phyloP scores from a whole-genome alignment of 2,113 vertebrate species.

The Plectropomus leopardus region DNA sequence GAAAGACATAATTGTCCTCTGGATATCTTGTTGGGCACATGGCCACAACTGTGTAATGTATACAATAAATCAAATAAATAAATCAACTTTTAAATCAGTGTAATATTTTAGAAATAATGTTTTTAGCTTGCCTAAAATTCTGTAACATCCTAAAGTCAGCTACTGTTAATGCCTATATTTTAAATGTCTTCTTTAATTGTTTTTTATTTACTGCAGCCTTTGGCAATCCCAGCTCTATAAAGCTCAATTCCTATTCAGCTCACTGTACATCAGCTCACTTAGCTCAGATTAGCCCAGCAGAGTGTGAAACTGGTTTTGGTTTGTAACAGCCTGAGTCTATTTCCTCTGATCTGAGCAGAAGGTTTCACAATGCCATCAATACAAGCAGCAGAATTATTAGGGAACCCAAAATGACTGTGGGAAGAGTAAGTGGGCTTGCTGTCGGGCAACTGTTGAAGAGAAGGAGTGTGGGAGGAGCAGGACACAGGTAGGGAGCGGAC shows the following conservation, averaged over 20 bases:
- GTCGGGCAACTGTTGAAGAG: neutral
- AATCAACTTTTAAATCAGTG: too few relatives aligned
- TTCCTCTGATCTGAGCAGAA: conserved; percentile 1
- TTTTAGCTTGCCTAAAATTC: too few relatives aligned
- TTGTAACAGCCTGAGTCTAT: neutral
- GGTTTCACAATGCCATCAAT: neutral
- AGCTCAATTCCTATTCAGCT: neutral
- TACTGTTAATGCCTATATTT: neutral
- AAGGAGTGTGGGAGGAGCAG: neutral
- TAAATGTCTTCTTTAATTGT: conserved; percentile 1
- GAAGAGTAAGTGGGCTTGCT: neutral
- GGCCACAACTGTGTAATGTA: too few relatives aligned
- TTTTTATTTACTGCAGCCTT: neutral
- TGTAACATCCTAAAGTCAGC: too few relatives aligned
- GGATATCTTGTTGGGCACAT: too few relatives aligned
- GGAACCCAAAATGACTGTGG: neutral
- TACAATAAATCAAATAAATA: too few relatives aligned
- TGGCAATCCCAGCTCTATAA: neutral
- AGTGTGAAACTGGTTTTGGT: conserved; percentile 19
- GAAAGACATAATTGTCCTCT: neutral
- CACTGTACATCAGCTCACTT: neutral
- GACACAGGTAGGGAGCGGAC: neutral
- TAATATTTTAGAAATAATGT: too few relatives aligned
- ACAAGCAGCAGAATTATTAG: neutral
- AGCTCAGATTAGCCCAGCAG: conserved; percentile 8